phyloP scores from a whole-genome alignment of 2,888 invertebrate genomes.

The Biston betularia region DNA sequence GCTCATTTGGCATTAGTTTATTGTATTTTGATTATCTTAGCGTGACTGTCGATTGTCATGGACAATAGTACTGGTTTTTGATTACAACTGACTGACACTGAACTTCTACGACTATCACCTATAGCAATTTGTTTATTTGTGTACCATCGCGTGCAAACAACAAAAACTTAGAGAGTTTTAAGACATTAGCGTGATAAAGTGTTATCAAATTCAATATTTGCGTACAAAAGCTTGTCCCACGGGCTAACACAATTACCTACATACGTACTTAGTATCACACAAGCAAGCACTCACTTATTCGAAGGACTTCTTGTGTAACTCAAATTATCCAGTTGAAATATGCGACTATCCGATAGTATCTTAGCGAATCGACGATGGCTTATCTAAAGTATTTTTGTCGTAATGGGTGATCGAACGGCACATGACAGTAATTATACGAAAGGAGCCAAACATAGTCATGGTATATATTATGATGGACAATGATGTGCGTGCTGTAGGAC shows the following conservation, averaged over 20 bases:
- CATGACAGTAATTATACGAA: conserved; percentile 57
- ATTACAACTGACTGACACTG: no score
- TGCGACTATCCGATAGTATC: conserved; percentile 56
- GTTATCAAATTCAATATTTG: conserved; percentile 37
- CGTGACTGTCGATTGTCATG: no score
- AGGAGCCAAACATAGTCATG: conserved; percentile 47
- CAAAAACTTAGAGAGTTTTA: conserved; percentile 18
- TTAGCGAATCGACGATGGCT: conserved; percentile 42
- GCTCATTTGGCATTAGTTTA: no score
- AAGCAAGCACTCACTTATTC: conserved; percentile 24
- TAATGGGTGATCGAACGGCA: conserved; percentile 48
- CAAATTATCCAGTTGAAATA: conserved; percentile 48
- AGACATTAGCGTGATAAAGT: conserved; percentile 15
- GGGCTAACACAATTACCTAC: conserved; percentile 31
- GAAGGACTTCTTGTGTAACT: conserved; percentile 44
- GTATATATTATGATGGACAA: conserved; percentile 43
- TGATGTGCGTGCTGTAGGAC: conserved; percentile 56
- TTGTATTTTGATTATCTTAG: no score
- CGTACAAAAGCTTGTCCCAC: conserved; percentile 44
- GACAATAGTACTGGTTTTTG: no score
- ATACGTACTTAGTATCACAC: conserved; percentile 16
- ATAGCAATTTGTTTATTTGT: no score
- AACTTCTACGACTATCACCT: conserved; percentile 6
- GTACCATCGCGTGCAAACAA: conserved; percentile 23
- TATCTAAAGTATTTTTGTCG: conserved; percentile 51